Percentiles rank a stretch among this genome's conserved stretches.
phyloP scores from a whole-genome alignment of 2,113 vertebrate species.

The Spea multiplicata region DNA sequence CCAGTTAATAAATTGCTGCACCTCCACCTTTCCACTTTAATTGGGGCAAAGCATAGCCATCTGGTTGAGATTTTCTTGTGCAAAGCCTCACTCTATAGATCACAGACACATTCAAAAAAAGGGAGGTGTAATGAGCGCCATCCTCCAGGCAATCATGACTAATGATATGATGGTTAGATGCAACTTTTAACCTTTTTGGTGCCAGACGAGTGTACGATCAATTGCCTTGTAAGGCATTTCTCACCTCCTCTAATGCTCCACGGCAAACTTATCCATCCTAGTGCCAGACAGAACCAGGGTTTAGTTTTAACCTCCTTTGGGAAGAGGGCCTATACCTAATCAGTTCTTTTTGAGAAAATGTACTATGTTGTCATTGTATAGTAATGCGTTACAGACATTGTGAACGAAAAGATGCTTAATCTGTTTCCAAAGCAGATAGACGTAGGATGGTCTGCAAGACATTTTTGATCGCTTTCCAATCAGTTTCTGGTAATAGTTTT shows the following conservation, averaged over 20 bases:
- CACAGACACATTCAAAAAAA: constrained; percentile 38
- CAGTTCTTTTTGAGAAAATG: background rate
- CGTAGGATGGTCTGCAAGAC: background rate
- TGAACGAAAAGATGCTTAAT: background rate
- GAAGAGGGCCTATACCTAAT: too few species aligned
- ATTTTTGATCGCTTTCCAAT: constrained; percentile 21
- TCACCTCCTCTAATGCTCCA: too few species aligned
- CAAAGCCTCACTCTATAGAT: constrained; percentile 46
- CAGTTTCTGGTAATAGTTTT: constrained; percentile 26
- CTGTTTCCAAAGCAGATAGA: background rate
- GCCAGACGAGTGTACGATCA: too few species aligned
- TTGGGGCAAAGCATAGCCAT: constrained; percentile 40
- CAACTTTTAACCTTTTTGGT: constrained; percentile 21
- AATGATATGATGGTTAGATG: constrained; percentile 28
- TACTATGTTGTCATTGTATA: background rate
- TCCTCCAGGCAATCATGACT: constrained; percentile 40
- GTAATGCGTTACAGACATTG: background rate
- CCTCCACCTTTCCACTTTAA: constrained; percentile 41
- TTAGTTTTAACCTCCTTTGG: background rate
- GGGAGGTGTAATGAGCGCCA: constrained; percentile 33
- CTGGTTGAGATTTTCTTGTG: constrained; percentile 42
- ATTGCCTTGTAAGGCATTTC: too few species aligned
- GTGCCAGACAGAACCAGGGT: background rate
- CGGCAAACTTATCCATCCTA: too few species aligned
- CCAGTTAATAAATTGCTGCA: constrained; percentile 44